Base-by-base conservation (phyloP, 2,797 vertebrate species). In the Esox lucius region DNA sequence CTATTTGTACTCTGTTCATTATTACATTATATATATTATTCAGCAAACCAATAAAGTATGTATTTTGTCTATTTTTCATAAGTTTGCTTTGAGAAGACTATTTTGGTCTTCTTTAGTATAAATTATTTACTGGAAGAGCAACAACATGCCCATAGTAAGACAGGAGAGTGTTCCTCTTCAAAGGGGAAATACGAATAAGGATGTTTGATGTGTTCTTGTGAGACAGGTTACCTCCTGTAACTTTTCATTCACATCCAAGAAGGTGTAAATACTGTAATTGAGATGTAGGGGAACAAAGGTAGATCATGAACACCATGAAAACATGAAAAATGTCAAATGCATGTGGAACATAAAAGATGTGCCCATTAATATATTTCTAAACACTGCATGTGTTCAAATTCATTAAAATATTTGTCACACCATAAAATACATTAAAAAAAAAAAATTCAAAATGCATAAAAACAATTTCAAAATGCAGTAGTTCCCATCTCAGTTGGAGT, bases 131-230 rank as follows among this genome's bases (percentile, higher is more conserved):
- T 13, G 22, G 24, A 61, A 61, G 56, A 24, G 22, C 56, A 61
- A 61, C 12, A 26, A 61, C 26, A 66, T 8, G 16, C 17, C 49
- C 53, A n/a, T 19, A 39, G 33, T 24, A 33, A 85, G 80, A 76
- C 31, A 71, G 73, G 24, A 81, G 86, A 85, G 81, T 71, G 5
- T 13, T 2, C 1, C 19, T 74, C 66, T 68, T 5, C 4, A 46
- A 80, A 4, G 11, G 71, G 81, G 84, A 89, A 89, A 75, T 78
- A 73, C 80, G 82, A 82, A 49, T 68, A 73, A 24, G 16, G 31
- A 35, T n/a, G 6, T 9, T 67, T 39, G 2, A 22, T 39, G 19
- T 67, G 65, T 68, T 68, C 31, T 19, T 68, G 31, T 39, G 28
- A 35, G 65, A 8, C 33, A 9, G 33, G 11, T 68, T 68, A 68